A percentile compares a stretch with the other conserved stretches of the same genome.
These are phyloP conservation scores for Acanthurus tractus DNA, from an alignment of 2,797 vertebrate genomes.

Conservation along the genomic window DNA sequence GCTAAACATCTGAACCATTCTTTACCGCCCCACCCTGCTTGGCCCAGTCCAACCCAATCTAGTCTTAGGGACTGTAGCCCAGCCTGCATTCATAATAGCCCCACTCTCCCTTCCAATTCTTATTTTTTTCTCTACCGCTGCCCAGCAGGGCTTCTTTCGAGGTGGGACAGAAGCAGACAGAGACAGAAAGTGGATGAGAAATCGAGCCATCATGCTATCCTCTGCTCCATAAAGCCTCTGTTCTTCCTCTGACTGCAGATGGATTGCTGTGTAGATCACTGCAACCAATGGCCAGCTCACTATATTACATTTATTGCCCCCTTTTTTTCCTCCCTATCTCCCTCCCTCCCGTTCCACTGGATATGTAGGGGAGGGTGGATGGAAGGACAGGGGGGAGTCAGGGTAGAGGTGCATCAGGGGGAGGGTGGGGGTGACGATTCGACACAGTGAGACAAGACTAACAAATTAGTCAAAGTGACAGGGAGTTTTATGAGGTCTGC, in stretches of 20 bases:
- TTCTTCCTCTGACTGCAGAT: slow-evolving; percentile 77
- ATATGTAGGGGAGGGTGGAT: slow-evolving; percentile 51
- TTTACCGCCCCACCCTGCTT: slow-evolving; percentile 21
- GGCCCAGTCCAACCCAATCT: slow-evolving; percentile 47
- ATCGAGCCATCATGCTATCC: slow-evolving; percentile 77
- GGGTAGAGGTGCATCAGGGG: slow-evolving; percentile 61
- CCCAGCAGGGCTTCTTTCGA: slow-evolving; percentile 58
- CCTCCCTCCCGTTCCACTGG: slow-evolving; percentile 55
- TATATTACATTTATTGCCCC: slow-evolving; percentile 84
- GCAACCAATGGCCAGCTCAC: slow-evolving; percentile 74
- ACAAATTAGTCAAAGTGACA: slow-evolving; percentile 87
- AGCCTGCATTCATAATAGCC: slow-evolving; percentile 51
- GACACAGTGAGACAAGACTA: slow-evolving; percentile 84
- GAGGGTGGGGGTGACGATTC: slow-evolving; percentile 70
- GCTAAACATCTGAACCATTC: slow-evolving; percentile 54
- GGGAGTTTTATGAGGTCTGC: slow-evolving; percentile 84
- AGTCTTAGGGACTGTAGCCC: slow-evolving; percentile 32
- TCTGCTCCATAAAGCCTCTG: slow-evolving; percentile 82
- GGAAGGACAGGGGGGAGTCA: slow-evolving; percentile 60
- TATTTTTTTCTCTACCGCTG: slow-evolving; percentile 50
- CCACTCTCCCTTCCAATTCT: slow-evolving; percentile 45
- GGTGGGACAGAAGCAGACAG: slow-evolving; percentile 57
- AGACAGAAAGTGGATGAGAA: slow-evolving; percentile 77
- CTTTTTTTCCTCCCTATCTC: slow-evolving; percentile 56
- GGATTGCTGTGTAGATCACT: slow-evolving; percentile 81